Conservation (phyloP, 2,797 vertebrate species). For the Peromyscus nudipes region DNA sequence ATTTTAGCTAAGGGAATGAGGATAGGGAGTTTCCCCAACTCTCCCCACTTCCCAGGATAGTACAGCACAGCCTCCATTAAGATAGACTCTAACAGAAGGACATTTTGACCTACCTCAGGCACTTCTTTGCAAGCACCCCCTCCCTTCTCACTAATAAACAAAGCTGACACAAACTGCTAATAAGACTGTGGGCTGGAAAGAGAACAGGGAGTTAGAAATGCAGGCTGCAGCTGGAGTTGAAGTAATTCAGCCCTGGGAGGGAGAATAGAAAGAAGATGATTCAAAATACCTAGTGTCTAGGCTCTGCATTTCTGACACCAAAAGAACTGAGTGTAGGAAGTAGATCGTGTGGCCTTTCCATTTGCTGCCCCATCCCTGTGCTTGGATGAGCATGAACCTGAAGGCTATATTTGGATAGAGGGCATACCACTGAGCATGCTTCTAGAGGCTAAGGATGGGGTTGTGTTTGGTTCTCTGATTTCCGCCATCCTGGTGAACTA, state of each 20-base stretch:
- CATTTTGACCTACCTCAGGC: neutral
- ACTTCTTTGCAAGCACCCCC: neutral
- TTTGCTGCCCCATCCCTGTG: conserved; percentile 22
- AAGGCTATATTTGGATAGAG: neutral
- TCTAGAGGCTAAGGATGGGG: neutral
- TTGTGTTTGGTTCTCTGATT: neutral
- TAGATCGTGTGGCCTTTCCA: neutral
- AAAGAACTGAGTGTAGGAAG: neutral
- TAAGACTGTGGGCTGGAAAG: conserved; percentile 32
- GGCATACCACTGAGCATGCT: neutral
- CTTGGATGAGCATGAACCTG: neutral
- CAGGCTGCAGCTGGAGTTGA: conserved; percentile 18
- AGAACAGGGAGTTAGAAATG: neutral
- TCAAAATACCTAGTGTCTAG: conserved; percentile 18
- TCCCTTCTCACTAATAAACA: neutral
- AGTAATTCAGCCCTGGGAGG: conserved; percentile 33
- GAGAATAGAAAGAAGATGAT: conserved; percentile 61
- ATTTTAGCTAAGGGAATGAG: neutral
- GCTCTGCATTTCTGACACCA: neutral
- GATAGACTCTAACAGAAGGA: neutral
- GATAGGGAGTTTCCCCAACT: neutral
- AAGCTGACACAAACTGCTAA: neutral
- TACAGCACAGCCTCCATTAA: neutral
- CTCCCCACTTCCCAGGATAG: neutral
- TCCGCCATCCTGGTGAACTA: neutral